Base-by-base conservation (phyloP, 2,797 vertebrate genomes). In the Prunella strophiata region DNA sequence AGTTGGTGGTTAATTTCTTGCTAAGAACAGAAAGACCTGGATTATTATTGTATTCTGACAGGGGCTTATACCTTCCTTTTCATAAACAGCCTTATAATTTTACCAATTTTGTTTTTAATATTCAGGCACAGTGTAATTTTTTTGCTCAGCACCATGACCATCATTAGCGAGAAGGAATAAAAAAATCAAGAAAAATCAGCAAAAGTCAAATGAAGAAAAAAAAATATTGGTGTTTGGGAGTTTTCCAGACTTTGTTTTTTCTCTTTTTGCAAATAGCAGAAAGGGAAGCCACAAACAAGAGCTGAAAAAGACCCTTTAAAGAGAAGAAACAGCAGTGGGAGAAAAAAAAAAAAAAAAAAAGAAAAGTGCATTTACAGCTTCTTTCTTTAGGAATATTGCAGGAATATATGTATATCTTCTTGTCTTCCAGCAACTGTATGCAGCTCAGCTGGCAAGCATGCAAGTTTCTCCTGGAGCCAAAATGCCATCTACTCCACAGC, bases 401-500 rank as follows among this genome's bases (percentile, higher is more conserved):
- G 85, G 73, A 94, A 90, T 95, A 71, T n/a, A 65, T 91, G 73
- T 94, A 43, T 71, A 96, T 92, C 92, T 95, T 95, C 90, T 94
- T 97, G 62, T 98, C 96, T 98, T 97, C 94, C 98, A 99, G 99
- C 99, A 99, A 98, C 98, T 99, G 97, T 99, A 99, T 94, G 99
- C 99, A 75, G 99, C 99, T 98, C 99, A 99, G 98, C 98, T 99
- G 98, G 99, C 99, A 98, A 99, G 98, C 98, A 99, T 99, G 99
- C 99, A 99, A 98, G 98, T 99, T 98, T 99, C 99, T 98, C 99
- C 99, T 92, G 99, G 99, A 98, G 98, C 99, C 98, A 99, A 99
- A 98, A 99, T 99, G 98, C 98, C 99, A 88, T 98, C 98, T 38
- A 99, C 99, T 97, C 99, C 99, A 88, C 99, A 99, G 97, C 98